These are phyloP conservation scores for Monopis laevigella DNA, from an alignment of 2,888 invertebrate species.

Conservation along the genomic window DNA sequence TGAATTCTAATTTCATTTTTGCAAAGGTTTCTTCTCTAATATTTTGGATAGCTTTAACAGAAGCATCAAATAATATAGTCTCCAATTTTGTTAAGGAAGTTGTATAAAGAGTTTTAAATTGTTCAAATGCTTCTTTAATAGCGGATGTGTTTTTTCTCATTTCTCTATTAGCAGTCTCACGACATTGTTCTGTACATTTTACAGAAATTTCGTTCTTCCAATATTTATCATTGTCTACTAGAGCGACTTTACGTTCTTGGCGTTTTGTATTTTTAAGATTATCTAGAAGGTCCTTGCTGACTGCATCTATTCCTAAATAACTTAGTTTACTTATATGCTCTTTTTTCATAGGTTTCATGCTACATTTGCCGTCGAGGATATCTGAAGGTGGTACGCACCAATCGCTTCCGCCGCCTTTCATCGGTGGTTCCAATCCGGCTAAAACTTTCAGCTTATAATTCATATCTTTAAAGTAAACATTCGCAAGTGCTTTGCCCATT, in stretches of 20 bases:
- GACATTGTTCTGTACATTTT: conserved; percentile 22
- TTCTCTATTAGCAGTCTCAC: conserved; percentile 22
- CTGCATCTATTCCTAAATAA: conserved; percentile 32
- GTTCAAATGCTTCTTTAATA: conserved; percentile 32
- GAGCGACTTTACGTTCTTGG: conserved; percentile 26
- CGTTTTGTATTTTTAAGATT: conserved; percentile 29
- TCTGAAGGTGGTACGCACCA: conserved; percentile 48
- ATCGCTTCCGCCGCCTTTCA: conserved; percentile 46
- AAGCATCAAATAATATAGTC: conserved; percentile 32
- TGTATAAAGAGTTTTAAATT: conserved; percentile 35
- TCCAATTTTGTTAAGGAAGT: conserved; percentile 39
- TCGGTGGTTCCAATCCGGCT: conserved; percentile 45
- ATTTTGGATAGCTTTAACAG: conserved; percentile 33
- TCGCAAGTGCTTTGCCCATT: conserved; percentile 42
- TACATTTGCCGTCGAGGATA: conserved; percentile 33
- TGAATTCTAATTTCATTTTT: conserved; percentile 34
- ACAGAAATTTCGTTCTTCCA: conserved; percentile 34
- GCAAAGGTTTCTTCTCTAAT: conserved; percentile 27
- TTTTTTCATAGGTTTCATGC: conserved; percentile 39
- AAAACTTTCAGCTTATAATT: conserved; percentile 35
- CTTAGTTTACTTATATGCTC: conserved; percentile 34
- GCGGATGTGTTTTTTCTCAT: conserved; percentile 30
- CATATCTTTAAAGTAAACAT: conserved; percentile 52
- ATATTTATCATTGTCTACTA: conserved; percentile 31
- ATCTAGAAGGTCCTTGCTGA: conserved; percentile 30